Base-by-base conservation (phyloP, 2,797 vertebrate genomes). In the Trachurus trachurus region DNA sequence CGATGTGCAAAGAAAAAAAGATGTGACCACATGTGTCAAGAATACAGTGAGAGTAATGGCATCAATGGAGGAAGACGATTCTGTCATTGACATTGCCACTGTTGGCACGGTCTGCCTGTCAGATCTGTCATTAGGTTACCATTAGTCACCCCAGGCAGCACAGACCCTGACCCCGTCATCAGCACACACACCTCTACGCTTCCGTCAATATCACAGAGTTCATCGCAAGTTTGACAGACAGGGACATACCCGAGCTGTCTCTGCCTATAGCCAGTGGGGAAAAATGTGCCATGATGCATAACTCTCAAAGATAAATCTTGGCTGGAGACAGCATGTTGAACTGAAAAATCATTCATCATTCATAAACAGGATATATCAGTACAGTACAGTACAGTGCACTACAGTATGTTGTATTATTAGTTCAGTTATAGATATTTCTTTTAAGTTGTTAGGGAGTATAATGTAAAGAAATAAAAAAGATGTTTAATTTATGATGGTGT, bases 151-250 rank as follows among this genome's bases (percentile, higher is more conserved):
- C 0, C 50, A 37, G 76, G 66, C 78, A 57, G 58, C 6, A 21
- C 37, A 40, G 71, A 44, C 29, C 63, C 26, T 81, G 54, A 80
- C 82, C 80, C 57, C 71, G 60, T 63, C 80, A 71, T 0, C 29
- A 21, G 0, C 52, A n/a, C 69, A 52, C 58, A 26, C 73, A 74
- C 62, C 26, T 69, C 56, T n/a, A 69, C 53, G 29, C 78, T 29
- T 71, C 73, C 63, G 75, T 86, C 74, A 74, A 21, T 59, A 69
- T 78, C 42, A 9, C 69, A 85, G 72, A 82, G 89, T 91, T 90
- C 89, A 92, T 53, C 85, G 86, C 8, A n/a, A 83, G 85, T 87
- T 87, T 89, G 88, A 90, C 83, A 82, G 83, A 87, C 59, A n/a
- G 66, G 49, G 81, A 91, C 80, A 79, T 78, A 82, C 80, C 72